A percentile compares a stretch with the other conserved stretches of the same genome.
Conservation (phyloP, 2,797 vertebrate species). For the Urophycis tenuis region DNA sequence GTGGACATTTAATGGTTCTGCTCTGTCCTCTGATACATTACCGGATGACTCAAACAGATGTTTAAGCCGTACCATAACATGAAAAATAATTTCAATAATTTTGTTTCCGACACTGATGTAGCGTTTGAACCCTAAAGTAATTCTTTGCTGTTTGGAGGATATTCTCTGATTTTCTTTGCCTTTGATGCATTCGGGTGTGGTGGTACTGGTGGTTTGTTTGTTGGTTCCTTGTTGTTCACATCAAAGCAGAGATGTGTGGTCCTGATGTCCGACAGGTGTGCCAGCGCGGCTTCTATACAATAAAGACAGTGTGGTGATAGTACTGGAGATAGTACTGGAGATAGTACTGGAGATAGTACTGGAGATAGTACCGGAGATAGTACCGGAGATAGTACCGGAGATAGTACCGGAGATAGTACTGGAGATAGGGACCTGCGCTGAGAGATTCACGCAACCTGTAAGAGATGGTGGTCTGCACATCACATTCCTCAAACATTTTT, state of each 20-base stretch:
- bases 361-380: no score
- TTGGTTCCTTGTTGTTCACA: conserved; percentile 35
- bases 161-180: conserved; percentile 19
- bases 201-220: conserved; percentile 32
- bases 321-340: background rate
- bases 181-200: conserved; percentile 42
- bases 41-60: no score
- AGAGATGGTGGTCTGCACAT: no score
- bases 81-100: no score
- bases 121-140: background rate
- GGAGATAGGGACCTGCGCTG: background rate
- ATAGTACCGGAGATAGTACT: background rate
- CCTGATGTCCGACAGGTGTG: conserved; percentile 50
- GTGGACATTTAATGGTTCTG: no score
- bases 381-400: no score
- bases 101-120: no score
- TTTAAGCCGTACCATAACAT: no score
- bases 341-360: no score
- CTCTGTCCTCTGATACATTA: no score
- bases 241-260: conserved; percentile 49
- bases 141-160: background rate
- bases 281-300: conserved; percentile 15
- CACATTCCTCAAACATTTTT: no score
- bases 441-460: no score
- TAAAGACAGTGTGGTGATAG: background rate